Base-by-base conservation (phyloP, 1,140 invertebrate genomes). In the Drosophila orosa region DNA sequence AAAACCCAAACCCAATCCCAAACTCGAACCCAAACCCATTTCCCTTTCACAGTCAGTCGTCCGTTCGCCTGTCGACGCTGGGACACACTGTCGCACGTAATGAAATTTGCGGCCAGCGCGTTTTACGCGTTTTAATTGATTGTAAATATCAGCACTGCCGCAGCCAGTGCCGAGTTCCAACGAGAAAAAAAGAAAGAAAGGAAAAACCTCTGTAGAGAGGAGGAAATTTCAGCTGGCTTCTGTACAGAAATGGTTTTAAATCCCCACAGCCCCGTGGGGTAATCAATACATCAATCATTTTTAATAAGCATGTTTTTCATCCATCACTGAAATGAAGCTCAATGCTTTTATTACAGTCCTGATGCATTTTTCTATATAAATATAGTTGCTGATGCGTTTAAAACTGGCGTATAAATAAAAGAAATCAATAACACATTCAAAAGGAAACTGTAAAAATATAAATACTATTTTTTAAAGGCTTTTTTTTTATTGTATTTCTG, bases 91-190 rank as follows among this genome's bases (percentile, higher is more conserved):
- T 71, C 66, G 67, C 74, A 40, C 82, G 74, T 85, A 85, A 85
- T 85, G 74, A 85, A 86, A 86, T 86, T 86, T 86, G 83, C 75
- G 83, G 82, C 82, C 69, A 82, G 60, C 66, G 74, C 78, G 66
- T 76, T 80, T 80, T 80, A 80, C 72, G 78, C 78, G 78, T 82
- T 86, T 86, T 86, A 86, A 86, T 86, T 86, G 82, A 86, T 86
- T 87, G 82, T 78, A 86, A 86, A 86, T 85, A 84, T 86, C 78
- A 78, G 73, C 73, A 85, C 59, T 77, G 77, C 73, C 81, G 29
- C 66, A 63, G 58, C 37, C 72, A 45, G 33, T 52, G 44, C 59
- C 58, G 25, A 29, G 59, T 57, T 75, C 10, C 19, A 52, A 27
- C 40, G 22, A 37, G n/a, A 52, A 56, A 29, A 22, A 45, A 29